A percentile compares a stretch with the other conserved stretches of the same genome.
Conservation (phyloP, 2,797 vertebrate genomes). For the Zalophus californianus region DNA sequence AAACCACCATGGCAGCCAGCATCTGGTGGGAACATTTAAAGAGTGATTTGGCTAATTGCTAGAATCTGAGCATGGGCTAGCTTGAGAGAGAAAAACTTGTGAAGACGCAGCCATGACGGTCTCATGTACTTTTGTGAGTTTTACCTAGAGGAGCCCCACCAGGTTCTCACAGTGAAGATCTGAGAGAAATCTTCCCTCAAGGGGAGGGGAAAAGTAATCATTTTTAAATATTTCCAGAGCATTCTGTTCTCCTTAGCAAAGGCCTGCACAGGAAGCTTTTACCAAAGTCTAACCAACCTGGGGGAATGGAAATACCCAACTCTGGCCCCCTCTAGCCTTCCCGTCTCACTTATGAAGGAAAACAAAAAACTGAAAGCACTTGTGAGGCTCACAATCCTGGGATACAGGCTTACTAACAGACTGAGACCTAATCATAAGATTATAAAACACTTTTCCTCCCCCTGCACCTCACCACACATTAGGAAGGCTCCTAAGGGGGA, state of each 20-base stretch:
- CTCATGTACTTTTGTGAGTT: background rate
- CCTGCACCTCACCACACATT: background rate
- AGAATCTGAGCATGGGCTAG: background rate
- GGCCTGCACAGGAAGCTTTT: background rate
- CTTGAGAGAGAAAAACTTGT: background rate
- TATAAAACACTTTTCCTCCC: background rate
- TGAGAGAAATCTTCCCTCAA: background rate
- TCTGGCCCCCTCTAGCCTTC: background rate
- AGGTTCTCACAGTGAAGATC: background rate
- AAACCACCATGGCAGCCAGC: background rate
- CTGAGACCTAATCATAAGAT: background rate
- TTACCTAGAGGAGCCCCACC: background rate
- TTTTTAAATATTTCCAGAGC: background rate
- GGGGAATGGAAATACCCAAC: background rate
- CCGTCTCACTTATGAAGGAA: background rate
- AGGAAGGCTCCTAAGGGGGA: background rate
- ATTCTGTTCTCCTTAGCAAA: background rate
- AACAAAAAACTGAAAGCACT: background rate
- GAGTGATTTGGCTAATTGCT: background rate
- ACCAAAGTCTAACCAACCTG: background rate
- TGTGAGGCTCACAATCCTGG: background rate
- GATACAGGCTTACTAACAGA: background rate
- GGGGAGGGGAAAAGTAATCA: background rate
- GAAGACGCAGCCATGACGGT: background rate
- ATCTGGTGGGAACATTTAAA: background rate